These are phyloP conservation scores for Scomber japonicus DNA, from an alignment of 2,113 vertebrate species.

Conservation along the genomic window DNA sequence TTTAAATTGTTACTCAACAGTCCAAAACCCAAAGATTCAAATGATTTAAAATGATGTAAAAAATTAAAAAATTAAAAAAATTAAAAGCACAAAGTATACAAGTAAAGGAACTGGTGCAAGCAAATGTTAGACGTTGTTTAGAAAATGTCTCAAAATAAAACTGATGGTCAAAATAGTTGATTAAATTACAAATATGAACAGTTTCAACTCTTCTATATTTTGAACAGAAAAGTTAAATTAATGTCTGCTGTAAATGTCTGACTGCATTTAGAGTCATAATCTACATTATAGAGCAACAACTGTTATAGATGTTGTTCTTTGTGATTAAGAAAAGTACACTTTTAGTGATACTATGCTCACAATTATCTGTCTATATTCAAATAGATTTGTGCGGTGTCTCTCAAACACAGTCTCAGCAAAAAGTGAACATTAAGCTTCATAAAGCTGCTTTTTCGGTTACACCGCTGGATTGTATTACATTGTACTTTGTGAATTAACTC, in stretches of 20 bases:
- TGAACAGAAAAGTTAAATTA: neutral
- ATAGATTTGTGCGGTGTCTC: neutral
- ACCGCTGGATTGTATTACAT: conserved; percentile 18
- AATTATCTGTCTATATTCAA: too few species aligned
- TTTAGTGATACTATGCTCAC: too few species aligned
- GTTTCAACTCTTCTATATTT: neutral
- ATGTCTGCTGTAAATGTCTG: neutral
- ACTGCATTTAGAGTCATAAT: neutral
- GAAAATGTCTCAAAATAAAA: too few species aligned
- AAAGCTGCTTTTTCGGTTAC: conserved; percentile 23
- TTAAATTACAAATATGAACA: too few species aligned
- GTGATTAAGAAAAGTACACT: neutral
- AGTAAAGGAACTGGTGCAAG: too few species aligned
- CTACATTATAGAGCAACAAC: neutral
- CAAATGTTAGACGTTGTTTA: too few species aligned
- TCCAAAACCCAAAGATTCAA: neutral
- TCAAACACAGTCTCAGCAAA: neutral
- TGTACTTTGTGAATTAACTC: conserved; percentile 55
- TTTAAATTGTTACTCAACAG: neutral
- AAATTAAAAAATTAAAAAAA: too few species aligned
- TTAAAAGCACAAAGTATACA: neutral
- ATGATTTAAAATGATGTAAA: neutral
- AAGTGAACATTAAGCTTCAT: neutral
- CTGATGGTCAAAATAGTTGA: too few species aligned
- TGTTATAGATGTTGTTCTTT: neutral